These are phyloP conservation scores for Bos indicus DNA, from an alignment of 2,113 vertebrate species.

Conservation along the genomic window DNA sequence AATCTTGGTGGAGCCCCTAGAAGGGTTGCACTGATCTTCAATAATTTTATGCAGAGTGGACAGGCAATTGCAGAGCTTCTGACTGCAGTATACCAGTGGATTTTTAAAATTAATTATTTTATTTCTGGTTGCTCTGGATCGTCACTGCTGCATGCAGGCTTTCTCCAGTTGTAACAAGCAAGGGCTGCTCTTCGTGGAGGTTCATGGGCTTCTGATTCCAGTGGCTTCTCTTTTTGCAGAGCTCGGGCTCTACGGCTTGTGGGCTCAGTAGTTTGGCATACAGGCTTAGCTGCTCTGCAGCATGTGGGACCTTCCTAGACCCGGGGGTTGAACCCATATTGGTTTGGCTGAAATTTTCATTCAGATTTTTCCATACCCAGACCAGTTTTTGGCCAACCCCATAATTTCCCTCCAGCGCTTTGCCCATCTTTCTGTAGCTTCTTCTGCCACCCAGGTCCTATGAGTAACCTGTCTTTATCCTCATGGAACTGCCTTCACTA, in stretches of 20 bases:
- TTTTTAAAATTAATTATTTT: not conserved
- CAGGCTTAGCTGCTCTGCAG: not conserved
- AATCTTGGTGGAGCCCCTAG: not conserved
- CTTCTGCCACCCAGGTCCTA: not conserved
- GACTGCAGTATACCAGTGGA: not conserved
- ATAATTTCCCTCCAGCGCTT: not conserved
- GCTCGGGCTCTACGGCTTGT: rapidly evolving
- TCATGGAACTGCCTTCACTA: not conserved
- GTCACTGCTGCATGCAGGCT: not conserved
- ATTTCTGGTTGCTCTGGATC: not conserved
- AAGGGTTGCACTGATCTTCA: not conserved
- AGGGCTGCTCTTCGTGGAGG: not conserved
- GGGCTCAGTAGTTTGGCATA: not conserved
- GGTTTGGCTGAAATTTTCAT: not conserved
- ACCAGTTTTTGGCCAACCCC: not conserved
- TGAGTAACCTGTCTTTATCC: not conserved
- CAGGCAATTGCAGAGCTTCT: not conserved
- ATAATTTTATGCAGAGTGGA: not conserved
- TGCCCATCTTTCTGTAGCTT: not conserved
- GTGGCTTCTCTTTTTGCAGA: not conserved
- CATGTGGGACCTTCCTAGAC: not conserved
- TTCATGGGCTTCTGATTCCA: not conserved
- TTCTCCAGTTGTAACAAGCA: not conserved
- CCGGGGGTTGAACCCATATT: not conserved
- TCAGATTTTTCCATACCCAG: not conserved